Conservation (phyloP, 2,888 invertebrate species). For the Mythimna ferrago region DNA sequence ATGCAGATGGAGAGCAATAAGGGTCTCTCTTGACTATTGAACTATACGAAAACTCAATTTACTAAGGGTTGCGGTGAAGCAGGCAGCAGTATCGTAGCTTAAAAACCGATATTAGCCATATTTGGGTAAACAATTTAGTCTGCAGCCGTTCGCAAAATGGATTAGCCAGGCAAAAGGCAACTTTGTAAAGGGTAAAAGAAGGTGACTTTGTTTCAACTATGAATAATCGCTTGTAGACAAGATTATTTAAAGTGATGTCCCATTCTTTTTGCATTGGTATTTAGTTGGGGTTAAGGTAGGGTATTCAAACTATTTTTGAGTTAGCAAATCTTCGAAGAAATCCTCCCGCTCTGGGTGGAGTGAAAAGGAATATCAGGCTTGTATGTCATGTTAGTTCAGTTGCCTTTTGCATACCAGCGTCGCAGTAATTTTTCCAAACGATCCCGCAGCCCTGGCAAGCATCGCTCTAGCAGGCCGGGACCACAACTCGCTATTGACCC, state of each 20-base stretch:
- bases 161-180: not conserved
- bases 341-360: no score
- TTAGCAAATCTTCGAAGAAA: no score
- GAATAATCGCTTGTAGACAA: not conserved
- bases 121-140: conserved; percentile 48
- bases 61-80: conserved; percentile 38
- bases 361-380: no score
- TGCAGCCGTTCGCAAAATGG: conserved; percentile 20
- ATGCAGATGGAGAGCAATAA: conserved; percentile 27
- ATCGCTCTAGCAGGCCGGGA: no score
- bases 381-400: no score
- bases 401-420: no score
- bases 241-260: not conserved
- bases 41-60: conserved; percentile 47
- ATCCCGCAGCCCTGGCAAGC: no score
- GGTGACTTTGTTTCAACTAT: not conserved
- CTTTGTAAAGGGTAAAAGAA: not conserved
- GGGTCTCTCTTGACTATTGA: conserved; percentile 22
- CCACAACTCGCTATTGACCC: no score
- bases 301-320: no score
- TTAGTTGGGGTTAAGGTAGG: no score
- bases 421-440: no score
- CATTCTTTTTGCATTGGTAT: not conserved
- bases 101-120: conserved; percentile 50
- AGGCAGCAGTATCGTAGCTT: conserved; percentile 38